phyloP scores from a whole-genome alignment of 1,140 invertebrate species.

The Neotoxoptera formosana region DNA sequence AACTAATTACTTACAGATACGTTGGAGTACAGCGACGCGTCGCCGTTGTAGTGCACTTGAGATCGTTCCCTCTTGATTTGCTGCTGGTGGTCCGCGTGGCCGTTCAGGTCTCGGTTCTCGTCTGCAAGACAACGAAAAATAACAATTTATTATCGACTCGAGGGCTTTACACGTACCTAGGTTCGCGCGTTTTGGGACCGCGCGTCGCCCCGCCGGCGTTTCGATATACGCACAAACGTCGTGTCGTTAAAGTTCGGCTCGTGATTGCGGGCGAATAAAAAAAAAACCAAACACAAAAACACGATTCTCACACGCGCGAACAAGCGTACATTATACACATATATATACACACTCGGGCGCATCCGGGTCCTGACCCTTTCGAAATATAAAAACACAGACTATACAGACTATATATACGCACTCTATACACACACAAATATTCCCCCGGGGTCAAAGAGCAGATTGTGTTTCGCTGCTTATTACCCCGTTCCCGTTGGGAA shows the following conservation, averaged over 20 bases:
- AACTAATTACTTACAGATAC: constrained; percentile 67
- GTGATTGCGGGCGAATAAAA: not conserved
- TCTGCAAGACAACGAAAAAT: constrained; percentile 72
- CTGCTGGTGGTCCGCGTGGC: constrained; percentile 73
- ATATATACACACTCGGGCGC: not conserved
- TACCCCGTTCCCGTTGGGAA: constrained; percentile 57
- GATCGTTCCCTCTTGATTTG: constrained; percentile 86
- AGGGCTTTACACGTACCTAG: not conserved
- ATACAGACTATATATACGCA: no score
- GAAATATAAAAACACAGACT: constrained; percentile 48
- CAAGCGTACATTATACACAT: no score
- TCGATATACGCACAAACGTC: not conserved
- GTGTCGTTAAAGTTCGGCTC: constrained; percentile 25
- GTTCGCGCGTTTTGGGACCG: constrained; percentile 13
- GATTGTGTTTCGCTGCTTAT: constrained; percentile 58
- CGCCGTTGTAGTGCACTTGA: constrained; percentile 79
- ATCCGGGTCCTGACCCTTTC: constrained; percentile 45
- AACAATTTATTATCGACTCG: not conserved
- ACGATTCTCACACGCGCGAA: not conserved
- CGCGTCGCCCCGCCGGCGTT: not conserved
- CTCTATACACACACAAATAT: constrained; percentile 44
- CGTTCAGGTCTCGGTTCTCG: constrained; percentile 83
- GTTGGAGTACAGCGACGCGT: constrained; percentile 82
- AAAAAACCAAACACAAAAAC: not conserved
- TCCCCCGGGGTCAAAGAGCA: constrained; percentile 55